Evolutionary conservation across 2,797 vertebrate genomes (phyloP), one percentile per base, ranked within the genome.

Genomic region (Pempheris klunzingeri): DNA sequence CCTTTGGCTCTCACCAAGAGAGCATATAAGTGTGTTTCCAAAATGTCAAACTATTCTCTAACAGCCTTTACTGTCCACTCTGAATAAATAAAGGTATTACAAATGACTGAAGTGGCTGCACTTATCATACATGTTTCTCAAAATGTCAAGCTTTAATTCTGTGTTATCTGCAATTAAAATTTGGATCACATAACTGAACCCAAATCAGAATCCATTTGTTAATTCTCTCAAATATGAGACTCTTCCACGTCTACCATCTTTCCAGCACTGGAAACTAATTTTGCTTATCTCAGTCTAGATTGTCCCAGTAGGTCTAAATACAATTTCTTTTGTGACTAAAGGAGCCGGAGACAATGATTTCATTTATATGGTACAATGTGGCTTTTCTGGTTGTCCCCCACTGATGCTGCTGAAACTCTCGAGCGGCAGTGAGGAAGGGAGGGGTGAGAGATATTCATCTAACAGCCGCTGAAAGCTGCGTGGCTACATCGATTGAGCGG

Each of bases 401-500:
- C 39, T 81, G 74, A 74, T 82, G 82, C 55, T 64, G 67, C 55
- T 54, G 59, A 76, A 78, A 68, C 52, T 82, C 87, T 74, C 55
- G n/a, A 24, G 74, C 22, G 54, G 43, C 52, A 38, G 55, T 8
- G 47, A 60, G 32, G 47, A 18, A 8, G 38, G 49, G 78, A 54
- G 28, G 52, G 41, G 30, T 11, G 47, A 38, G 53, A 71, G 82
- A 87, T 75, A 82, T 77, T 82, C 59, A 78, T 87, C 78, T 65
- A 41, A 74, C 64, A 73, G 68, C 69, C n/a, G 26, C 67, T 79
- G 80, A 71, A 81, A 74, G 83, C 87, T 64, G 77, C 59, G 46
- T 62, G 66, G 76, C 81, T 44, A 22, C 79, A 87, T 87, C 34
- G 76, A 88, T 78, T 65, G 77, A 80, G 73, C 46, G 2, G 28